Evolutionary conservation across 2,113 vertebrate genomes (phyloP).

Genomic region (Muntiacus muntjak): DNA sequence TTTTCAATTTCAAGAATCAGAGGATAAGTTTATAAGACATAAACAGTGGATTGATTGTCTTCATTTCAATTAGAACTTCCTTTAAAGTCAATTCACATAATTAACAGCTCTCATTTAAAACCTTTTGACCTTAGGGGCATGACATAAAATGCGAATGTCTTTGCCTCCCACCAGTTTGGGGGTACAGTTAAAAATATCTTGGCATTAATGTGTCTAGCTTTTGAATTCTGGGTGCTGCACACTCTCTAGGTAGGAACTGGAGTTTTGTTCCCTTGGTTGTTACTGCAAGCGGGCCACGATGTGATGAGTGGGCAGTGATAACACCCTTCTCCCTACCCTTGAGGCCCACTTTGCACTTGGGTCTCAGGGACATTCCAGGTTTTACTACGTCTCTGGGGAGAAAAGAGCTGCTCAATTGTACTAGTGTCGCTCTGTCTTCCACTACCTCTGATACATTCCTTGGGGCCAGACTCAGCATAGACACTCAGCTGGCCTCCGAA

Average conservation of each 20-base stretch:
- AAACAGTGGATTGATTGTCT: neutral
- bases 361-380: neutral
- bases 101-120: neutral
- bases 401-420: neutral
- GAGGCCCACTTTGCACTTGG: neutral
- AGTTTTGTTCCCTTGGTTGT: neutral
- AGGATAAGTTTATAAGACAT: neutral
- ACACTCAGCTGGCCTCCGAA: neutral
- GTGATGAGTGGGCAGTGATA: neutral
- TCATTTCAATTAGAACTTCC: neutral
- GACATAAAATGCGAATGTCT: neutral
- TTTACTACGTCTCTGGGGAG: neutral
- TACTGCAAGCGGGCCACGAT: rapidly evolving
- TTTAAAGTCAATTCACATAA: neutral
- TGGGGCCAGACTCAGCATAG: neutral
- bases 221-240: neutral
- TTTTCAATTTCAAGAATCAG: neutral
- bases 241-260: too few species aligned
- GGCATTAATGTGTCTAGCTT: neutral
- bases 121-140: neutral
- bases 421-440: neutral
- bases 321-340: neutral
- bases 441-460: neutral
- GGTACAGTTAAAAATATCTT: neutral
- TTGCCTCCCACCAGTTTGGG: neutral